Evolutionary conservation across 2,888 invertebrate species (phyloP).

Genomic region (Eupithecia pulchellata): DNA sequence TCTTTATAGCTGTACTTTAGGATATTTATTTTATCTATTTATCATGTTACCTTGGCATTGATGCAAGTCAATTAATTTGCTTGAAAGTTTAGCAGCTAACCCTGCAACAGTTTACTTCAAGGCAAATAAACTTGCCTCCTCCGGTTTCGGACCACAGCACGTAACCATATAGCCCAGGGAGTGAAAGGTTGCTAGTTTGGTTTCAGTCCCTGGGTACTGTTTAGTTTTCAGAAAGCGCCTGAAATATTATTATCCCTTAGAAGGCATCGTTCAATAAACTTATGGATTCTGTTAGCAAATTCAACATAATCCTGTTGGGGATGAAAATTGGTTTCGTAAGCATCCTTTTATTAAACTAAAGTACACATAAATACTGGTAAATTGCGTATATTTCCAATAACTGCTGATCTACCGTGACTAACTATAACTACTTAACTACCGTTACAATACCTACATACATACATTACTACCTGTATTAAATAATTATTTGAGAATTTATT

Average conservation of each 20-base stretch:
- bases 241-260: slow-evolving; percentile 30
- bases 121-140: neutral
- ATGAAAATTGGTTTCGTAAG: neutral
- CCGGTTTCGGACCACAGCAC: neutral
- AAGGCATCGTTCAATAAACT: slow-evolving; percentile 18
- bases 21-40: neutral
- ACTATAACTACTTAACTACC: too few relatives aligned
- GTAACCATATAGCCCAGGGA: slow-evolving; percentile 9
- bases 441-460: too few relatives aligned
- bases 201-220: slow-evolving; percentile 30
- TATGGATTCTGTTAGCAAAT: slow-evolving; percentile 7
- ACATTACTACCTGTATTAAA: too few relatives aligned
- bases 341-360: too few relatives aligned
- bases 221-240: slow-evolving; percentile 32
- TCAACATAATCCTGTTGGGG: slow-evolving; percentile 23
- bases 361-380: too few relatives aligned
- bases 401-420: too few relatives aligned
- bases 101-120: neutral
- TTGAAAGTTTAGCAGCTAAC: neutral
- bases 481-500: too few relatives aligned
- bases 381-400: too few relatives aligned
- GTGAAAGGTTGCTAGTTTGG: slow-evolving; percentile 17
- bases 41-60: neutral
- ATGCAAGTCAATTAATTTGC: neutral
- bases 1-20: too few relatives aligned